These are phyloP conservation scores for Grammomys surdaster DNA, from an alignment of 2,113 vertebrate genomes.

Conservation along the genomic window DNA sequence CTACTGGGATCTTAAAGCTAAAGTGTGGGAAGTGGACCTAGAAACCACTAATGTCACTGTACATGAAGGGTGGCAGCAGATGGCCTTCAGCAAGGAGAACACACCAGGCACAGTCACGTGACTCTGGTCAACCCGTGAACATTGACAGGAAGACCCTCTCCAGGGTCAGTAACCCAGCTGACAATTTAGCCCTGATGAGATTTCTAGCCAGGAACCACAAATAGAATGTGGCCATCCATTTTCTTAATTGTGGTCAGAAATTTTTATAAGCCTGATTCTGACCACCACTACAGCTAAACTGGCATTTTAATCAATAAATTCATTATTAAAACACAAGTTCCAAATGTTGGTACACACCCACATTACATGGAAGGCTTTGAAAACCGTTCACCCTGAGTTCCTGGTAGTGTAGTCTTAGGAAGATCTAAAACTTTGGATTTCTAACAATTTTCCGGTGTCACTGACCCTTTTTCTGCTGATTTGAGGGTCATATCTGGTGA, in stretches of 20 bases:
- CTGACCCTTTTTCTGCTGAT: background rate
- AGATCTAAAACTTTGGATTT: background rate
- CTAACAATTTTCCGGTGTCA: background rate
- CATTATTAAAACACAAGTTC: background rate
- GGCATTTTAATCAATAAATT: background rate
- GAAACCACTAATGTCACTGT: background rate
- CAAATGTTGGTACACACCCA: background rate
- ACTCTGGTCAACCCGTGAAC: constrained; percentile 7
- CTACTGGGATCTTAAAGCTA: background rate
- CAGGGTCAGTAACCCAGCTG: background rate
- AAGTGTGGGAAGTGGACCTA: background rate
- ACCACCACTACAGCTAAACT: background rate
- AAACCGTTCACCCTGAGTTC: background rate
- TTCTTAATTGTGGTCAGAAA: constrained; percentile 14
- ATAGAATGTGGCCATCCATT: background rate
- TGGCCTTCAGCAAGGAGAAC: constrained; percentile 3
- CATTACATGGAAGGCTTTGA: background rate
- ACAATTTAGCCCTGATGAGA: background rate
- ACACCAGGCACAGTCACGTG: background rate
- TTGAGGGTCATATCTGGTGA: background rate
- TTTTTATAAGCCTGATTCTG: background rate
- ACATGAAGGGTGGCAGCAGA: constrained; percentile 73
- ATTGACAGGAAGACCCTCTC: background rate
- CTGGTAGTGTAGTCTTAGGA: background rate
- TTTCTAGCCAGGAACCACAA: background rate